Percentiles rank a stretch among this genome's conserved stretches.
These are phyloP conservation scores for Ceramica pisi DNA, from an alignment of 2,888 invertebrate genomes.

Conservation along the genomic window DNA sequence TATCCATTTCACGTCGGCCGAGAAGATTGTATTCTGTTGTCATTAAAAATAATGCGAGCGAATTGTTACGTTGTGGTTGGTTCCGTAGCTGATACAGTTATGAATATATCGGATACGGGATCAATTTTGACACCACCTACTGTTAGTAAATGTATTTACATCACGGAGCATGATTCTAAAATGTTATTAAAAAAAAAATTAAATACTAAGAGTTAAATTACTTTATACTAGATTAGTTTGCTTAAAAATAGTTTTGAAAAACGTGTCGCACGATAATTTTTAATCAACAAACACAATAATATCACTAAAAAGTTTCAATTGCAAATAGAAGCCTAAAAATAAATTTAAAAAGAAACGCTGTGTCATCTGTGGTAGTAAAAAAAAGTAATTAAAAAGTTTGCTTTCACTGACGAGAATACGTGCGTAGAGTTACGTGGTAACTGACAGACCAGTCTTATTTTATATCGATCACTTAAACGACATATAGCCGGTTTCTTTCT, in stretches of 20 bases:
- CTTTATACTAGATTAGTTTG: no score
- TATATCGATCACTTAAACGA: constrained; percentile 83
- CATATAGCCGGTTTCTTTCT: constrained; percentile 82
- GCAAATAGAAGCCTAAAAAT: constrained; percentile 50
- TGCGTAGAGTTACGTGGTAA: constrained; percentile 87
- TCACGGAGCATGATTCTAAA: no score
- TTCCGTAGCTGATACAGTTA: constrained; percentile 44
- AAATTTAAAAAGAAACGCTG: constrained; percentile 73
- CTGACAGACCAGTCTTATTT: constrained; percentile 79
- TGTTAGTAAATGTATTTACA: background rate
- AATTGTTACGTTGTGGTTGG: constrained; percentile 33
- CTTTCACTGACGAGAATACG: constrained; percentile 86
- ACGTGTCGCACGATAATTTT: background rate
- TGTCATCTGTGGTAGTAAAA: constrained; percentile 84
- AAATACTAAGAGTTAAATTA: no score
- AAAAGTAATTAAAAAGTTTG: constrained; percentile 87
- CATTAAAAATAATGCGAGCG: constrained; percentile 63
- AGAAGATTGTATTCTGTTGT: constrained; percentile 73
- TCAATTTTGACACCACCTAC: background rate
- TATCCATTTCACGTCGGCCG: constrained; percentile 74
- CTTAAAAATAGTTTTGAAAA: no score
- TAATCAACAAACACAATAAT: background rate
- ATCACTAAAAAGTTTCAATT: constrained; percentile 21
- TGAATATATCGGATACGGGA: background rate
- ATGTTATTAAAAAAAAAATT: no score